Conservation (phyloP, 2,113 vertebrate species). For the Petrocephalus microphthalmus region DNA sequence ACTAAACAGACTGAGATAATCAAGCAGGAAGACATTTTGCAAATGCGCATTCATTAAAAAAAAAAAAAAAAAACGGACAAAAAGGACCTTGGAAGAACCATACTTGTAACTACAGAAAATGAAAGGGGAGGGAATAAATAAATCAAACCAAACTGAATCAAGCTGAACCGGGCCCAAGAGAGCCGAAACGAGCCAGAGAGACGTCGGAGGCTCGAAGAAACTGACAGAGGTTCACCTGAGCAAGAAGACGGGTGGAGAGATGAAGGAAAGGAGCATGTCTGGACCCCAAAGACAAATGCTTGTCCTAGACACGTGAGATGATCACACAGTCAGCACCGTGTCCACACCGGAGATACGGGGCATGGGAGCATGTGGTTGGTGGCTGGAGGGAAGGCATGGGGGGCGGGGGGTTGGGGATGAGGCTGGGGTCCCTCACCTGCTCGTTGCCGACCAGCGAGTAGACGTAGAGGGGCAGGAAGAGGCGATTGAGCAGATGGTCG, state of each 20-base stretch:
- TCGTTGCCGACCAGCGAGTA: conserved; percentile 84
- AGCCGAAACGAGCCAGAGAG: not conserved
- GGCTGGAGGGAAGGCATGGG: not conserved
- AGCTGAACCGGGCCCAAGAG: not conserved
- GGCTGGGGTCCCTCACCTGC: conserved; percentile 54
- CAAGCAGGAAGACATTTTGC: not conserved
- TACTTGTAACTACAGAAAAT: not conserved
- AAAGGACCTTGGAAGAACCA: not conserved
- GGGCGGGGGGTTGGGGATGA: not conserved
- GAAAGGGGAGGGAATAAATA: not conserved
- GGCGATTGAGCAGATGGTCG: conserved; percentile 90
- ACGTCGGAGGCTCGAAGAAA: not conserved
- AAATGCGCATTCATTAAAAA: not conserved
- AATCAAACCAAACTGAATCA: not conserved
- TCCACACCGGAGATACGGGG: not conserved
- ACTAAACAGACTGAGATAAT: not conserved
- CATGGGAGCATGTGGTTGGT: not conserved
- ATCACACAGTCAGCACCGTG: conserved; percentile 6
- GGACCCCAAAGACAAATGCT: conserved; percentile 20
- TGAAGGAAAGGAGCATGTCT: conserved; percentile 22
- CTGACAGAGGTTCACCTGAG: conserved; percentile 20
- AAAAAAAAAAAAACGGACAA: not conserved
- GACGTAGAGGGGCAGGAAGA: conserved; percentile 93
- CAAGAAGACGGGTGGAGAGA: conserved; percentile 16
- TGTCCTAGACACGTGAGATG: conserved; percentile 26